Evolutionary conservation across 2,888 invertebrate genomes (phyloP).

Genomic region (Drosophila limbata): DNA sequence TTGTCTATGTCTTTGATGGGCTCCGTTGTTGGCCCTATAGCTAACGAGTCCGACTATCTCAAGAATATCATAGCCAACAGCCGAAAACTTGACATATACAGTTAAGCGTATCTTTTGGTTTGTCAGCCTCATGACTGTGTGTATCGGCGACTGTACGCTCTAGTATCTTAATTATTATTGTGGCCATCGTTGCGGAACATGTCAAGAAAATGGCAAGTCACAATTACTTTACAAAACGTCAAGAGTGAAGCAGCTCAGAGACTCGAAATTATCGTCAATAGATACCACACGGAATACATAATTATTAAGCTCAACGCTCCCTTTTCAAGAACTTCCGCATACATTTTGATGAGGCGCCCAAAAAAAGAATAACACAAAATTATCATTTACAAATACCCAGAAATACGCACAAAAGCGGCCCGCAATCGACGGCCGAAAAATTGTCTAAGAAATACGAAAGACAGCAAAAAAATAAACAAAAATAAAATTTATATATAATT

Average conservation of each 20-base stretch:
- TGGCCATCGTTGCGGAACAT: constrained; percentile 68
- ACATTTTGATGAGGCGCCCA: constrained; percentile 28
- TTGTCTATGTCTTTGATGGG: neutral
- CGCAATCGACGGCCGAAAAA: constrained; percentile 4
- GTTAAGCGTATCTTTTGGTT: constrained; percentile 6
- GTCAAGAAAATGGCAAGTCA: constrained; percentile 57
- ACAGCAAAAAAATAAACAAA: neutral
- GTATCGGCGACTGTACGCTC: constrained; percentile 47
- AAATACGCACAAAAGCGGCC: constrained; percentile 35
- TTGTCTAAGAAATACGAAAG: neutral
- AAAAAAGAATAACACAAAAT: constrained; percentile 2
- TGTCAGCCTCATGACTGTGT: neutral
- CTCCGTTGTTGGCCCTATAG: constrained; percentile 7
- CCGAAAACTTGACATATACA: neutral
- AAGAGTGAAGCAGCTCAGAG: neutral
- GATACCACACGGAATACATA: constrained; percentile 28
- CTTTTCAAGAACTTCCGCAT: constrained; percentile 57
- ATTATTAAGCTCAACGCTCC: constrained; percentile 18
- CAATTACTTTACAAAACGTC: constrained; percentile 39
- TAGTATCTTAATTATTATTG: constrained; percentile 65
- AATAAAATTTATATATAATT: neutral
- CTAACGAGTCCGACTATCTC: constrained; percentile 2
- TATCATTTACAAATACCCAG: constrained; percentile 23
- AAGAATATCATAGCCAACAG: constrained; percentile 1
- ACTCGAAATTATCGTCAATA: constrained; percentile 24